Evolutionary conservation across 2,888 invertebrate species (phyloP), one percentile per base, ranked within the genome.

Genomic region (Caradrina kadenii): DNA sequence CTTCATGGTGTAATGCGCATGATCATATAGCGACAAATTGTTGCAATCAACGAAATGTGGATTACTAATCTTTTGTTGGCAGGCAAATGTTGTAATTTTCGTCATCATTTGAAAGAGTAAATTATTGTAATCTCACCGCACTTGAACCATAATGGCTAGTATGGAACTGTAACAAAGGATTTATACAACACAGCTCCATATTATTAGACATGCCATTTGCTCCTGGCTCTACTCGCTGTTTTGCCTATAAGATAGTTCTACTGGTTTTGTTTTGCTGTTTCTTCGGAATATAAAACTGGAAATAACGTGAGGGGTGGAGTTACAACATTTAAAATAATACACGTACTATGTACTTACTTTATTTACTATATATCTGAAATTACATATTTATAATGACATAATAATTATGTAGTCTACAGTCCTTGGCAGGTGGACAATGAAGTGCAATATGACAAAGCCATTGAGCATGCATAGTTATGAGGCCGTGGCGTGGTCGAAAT

Each of bases 1-100:
- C 95, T 96, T 96, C 95, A 95, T 95, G 95, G 91, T 92, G 79
- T 91, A 90, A 92, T 94, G 93, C 91, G 88, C 91, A 86, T 91
- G 89, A 89, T 89, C 89, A 90, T 87, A 88, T 86, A 87, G 93
- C 92, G 92, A 92, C 89, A 94, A 94, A 95, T 95, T 94, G 92
- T 91, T 88, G 93, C 93, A 94, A 95, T 94, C 92, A 93, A 86
- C 90, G 87, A 91, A 91, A 93, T 91, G 91, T 90, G 90, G 90
- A 92, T 93, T 90, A 92, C 91, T 91, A 92, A 93, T 92, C 91
- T 87, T 86, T 88, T 85, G 87, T 86, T 83, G 80, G 64, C 60
- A 75, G 72, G 80, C 78, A 86, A 83, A 88, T 89, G 88, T 88
- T 80, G 90, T 89, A 88, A 92, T 90, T 81, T 85, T 80, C 74